Conservation (phyloP, 2,113 vertebrate species). For the Hypanus sabinus region DNA sequence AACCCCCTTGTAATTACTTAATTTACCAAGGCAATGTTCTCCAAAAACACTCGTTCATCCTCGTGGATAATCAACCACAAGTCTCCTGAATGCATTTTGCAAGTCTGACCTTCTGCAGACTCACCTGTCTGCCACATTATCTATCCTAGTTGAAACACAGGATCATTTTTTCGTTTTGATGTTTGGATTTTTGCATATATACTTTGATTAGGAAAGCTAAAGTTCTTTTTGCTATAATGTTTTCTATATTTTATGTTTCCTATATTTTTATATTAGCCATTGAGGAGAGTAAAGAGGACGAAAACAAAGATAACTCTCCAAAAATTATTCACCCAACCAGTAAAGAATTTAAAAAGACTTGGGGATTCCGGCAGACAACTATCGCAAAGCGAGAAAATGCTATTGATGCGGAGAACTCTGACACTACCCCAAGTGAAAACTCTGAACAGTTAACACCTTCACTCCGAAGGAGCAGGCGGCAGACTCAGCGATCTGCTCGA, state of each 20-base stretch:
- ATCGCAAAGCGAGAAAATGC: conserved; percentile 76
- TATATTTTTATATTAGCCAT: conserved; percentile 48
- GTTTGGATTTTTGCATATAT: not conserved
- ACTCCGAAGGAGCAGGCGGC: conserved; percentile 65
- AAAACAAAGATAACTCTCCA: conserved; percentile 55
- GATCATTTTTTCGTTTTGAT: not conserved
- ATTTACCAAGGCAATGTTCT: not conserved
- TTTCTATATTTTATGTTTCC: not conserved
- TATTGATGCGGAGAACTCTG: conserved; percentile 57
- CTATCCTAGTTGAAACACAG: not conserved
- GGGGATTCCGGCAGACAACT: conserved; percentile 87
- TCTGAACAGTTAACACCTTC: conserved; percentile 51
- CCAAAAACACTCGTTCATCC: not conserved
- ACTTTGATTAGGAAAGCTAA: not conserved
- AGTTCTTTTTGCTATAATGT: not conserved
- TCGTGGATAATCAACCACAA: not conserved
- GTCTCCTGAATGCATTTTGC: not conserved
- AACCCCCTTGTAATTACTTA: not conserved
- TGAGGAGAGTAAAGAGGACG: conserved; percentile 61
- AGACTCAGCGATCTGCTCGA: conserved; percentile 61
- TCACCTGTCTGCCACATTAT: not conserved
- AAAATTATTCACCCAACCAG: conserved; percentile 62
- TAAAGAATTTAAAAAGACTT: conserved; percentile 78
- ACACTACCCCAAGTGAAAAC: conserved; percentile 43
- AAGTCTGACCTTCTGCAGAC: not conserved